Evolutionary conservation across 2,888 invertebrate genomes (phyloP).

Genomic region (Hyposoter dolosus): DNA sequence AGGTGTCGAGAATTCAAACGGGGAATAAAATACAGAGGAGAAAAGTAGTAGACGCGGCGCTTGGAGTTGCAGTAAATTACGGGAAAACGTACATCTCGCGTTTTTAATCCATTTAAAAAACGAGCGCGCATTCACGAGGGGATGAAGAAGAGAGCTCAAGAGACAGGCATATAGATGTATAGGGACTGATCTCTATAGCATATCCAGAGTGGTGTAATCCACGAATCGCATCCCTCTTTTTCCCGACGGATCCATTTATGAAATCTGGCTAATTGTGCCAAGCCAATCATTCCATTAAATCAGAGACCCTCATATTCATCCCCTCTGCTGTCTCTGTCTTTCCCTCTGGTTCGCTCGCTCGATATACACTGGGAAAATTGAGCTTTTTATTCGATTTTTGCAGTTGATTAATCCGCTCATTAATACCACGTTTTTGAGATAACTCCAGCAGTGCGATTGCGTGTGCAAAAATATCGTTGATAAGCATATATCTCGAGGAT

Average conservation of each 20-base stretch:
- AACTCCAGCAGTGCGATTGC: background rate
- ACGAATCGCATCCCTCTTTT: conserved; percentile 57
- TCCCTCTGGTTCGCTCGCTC: conserved; percentile 32
- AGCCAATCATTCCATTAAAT: conserved; percentile 74
- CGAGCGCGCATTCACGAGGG: conserved; percentile 50
- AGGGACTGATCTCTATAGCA: conserved; percentile 3
- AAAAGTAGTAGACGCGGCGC: conserved; percentile 1
- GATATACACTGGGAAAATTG: conserved; percentile 31
- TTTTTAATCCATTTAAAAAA: conserved; percentile 68
- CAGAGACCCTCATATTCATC: conserved; percentile 39
- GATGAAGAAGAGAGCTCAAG: conserved; percentile 64
- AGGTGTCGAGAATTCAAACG: background rate
- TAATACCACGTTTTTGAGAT: background rate
- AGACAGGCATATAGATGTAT: conserved; percentile 42
- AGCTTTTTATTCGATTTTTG: conserved; percentile 53
- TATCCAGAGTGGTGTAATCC: conserved; percentile 55
- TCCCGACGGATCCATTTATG: conserved; percentile 74
- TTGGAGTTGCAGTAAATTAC: background rate
- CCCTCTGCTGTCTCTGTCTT: background rate
- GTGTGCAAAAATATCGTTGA: background rate
- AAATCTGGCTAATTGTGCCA: conserved; percentile 81
- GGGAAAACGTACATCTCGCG: conserved; percentile 41
- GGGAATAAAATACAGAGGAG: background rate
- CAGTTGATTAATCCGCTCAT: conserved; percentile 24
- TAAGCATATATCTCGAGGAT: background rate